A percentile compares a stretch with the other conserved stretches of the same genome.
Conservation (phyloP, 2,888 invertebrate species). For the Ornithoptera alexandrae region DNA sequence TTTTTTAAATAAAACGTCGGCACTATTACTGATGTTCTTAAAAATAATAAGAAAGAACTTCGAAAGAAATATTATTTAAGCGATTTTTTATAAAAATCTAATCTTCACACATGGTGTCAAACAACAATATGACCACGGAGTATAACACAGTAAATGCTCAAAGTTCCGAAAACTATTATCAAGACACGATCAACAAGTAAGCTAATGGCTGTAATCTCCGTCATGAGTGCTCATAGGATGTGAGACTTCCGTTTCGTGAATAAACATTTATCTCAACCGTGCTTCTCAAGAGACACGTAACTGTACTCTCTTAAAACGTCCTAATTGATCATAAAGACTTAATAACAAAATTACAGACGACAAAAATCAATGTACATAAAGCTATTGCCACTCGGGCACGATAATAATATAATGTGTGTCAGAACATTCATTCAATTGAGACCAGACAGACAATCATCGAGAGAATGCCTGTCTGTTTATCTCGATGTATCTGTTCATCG, state of each 20-base stretch:
- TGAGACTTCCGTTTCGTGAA: constrained; percentile 52
- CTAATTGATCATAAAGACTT: constrained; percentile 10
- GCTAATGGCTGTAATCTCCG: constrained; percentile 61
- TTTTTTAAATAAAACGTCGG: too few species aligned
- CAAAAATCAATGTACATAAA: constrained; percentile 23
- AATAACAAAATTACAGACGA: constrained; percentile 15
- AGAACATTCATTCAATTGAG: constrained; percentile 27
- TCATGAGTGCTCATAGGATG: constrained; percentile 53
- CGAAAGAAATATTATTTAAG: too few species aligned
- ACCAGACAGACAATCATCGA: constrained; percentile 16
- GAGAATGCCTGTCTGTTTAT: constrained; percentile 41
- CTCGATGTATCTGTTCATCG: constrained; percentile 43
- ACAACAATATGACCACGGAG: constrained; percentile 45
- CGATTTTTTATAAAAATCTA: constrained; percentile 31
- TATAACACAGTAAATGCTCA: constrained; percentile 48
- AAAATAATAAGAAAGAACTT: too few species aligned
- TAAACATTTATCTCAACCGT: constrained; percentile 18
- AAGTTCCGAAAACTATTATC: constrained; percentile 61
- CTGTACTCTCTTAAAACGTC: constrained; percentile 8
- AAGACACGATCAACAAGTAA: constrained; percentile 58
- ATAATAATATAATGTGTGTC: constrained; percentile 26
- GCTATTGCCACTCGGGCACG: constrained; percentile 12
- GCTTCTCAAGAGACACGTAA: constrained; percentile 1
- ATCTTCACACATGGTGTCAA: constrained; percentile 39
- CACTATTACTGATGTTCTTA: too few species aligned